Conservation (phyloP, 1,140 invertebrate genomes). For the Papilio helenus region DNA sequence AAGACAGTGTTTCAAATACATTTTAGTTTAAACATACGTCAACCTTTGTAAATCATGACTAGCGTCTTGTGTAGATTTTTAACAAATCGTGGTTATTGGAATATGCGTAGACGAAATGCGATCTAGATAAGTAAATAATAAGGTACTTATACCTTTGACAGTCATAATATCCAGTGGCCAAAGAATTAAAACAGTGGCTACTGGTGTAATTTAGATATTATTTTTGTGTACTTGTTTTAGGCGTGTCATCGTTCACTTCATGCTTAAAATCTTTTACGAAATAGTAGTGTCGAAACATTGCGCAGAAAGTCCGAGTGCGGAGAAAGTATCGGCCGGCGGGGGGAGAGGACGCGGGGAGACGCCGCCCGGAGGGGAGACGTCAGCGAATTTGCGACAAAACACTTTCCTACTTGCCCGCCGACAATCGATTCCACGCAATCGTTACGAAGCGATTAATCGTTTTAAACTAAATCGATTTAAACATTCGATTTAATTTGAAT, state of each 20-base stretch:
- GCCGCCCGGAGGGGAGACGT: neutral
- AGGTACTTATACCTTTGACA: too few relatives aligned
- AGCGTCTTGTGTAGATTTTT: too few relatives aligned
- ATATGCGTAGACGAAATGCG: too few relatives aligned
- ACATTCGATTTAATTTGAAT: neutral
- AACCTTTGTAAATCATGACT: too few relatives aligned
- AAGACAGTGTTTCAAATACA: too few relatives aligned
- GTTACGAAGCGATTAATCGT: conserved; percentile 17
- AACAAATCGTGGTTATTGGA: too few relatives aligned
- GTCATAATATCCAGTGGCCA: too few relatives aligned
- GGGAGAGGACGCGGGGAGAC: neutral
- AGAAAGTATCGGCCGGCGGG: conserved; percentile 11
- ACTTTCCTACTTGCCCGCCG: conserved; percentile 28
- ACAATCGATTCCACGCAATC: conserved; percentile 23
- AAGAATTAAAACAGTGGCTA: too few relatives aligned
- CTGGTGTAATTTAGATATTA: too few relatives aligned
- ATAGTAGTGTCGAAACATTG: conserved; percentile 21
- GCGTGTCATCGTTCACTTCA: neutral
- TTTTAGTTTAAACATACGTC: too few relatives aligned
- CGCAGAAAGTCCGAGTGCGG: conserved; percentile 29
- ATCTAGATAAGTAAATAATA: too few relatives aligned
- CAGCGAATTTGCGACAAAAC: conserved; percentile 9
- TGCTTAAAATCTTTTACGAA: conserved; percentile 12
- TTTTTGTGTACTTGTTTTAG: neutral
- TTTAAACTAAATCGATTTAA: conserved; percentile 25